These are phyloP conservation scores for Apistogramma diplotaenia DNA, from an alignment of 2,113 vertebrate species.

Conservation along the genomic window DNA sequence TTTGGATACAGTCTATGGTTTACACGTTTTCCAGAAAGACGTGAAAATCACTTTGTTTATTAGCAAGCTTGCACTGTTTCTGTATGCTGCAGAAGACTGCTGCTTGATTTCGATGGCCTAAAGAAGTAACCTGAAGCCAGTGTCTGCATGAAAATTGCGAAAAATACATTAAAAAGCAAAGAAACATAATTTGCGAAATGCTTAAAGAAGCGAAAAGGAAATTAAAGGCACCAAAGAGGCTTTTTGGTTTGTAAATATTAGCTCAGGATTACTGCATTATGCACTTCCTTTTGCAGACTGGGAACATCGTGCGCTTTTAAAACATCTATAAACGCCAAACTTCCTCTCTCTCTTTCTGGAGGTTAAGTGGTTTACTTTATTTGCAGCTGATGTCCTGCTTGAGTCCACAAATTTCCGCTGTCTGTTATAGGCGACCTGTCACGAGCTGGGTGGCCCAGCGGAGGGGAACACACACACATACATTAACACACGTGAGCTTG, in stretches of 20 bases:
- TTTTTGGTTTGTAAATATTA: not conserved
- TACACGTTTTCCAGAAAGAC: not conserved
- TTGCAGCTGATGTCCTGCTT: constrained; percentile 35
- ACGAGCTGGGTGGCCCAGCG: constrained; percentile 50
- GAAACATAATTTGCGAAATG: not conserved
- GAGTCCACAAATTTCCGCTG: constrained; percentile 22
- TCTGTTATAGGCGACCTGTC: constrained; percentile 23
- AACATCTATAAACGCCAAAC: not conserved
- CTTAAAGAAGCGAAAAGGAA: not conserved
- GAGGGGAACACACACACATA: constrained; percentile 9
- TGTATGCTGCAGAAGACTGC: not conserved
- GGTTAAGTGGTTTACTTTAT: not conserved
- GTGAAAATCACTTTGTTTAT: not conserved
- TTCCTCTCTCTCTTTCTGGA: not conserved
- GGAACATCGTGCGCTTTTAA: not conserved
- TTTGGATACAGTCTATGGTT: not conserved
- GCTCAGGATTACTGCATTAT: not conserved
- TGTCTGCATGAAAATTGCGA: not conserved
- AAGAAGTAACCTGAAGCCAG: not conserved
- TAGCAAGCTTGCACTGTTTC: not conserved
- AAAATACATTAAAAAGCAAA: not conserved
- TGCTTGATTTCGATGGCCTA: not conserved
- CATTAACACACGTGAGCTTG: not conserved
- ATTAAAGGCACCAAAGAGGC: not conserved
- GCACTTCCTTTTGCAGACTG: not conserved